Evolutionary conservation across 2,888 invertebrate genomes (phyloP), one percentile per base, ranked within the genome.

Genomic region (Spodoptera picta): DNA sequence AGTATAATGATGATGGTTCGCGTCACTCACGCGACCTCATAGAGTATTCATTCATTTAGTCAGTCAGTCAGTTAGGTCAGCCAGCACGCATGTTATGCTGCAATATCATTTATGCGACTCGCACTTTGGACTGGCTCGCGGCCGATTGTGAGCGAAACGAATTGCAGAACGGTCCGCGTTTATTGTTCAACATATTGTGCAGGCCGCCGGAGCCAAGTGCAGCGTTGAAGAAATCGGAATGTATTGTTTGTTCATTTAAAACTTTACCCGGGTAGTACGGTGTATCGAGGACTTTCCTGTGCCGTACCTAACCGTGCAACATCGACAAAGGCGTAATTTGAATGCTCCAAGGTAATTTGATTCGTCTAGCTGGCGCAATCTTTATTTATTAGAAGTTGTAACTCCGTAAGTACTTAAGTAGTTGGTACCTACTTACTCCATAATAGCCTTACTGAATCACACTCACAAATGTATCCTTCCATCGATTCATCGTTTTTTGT

Each of bases 1-100:
- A 85, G 79, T 82, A 77, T 78, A 83, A 82, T 80, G 82, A 84
- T 85, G 78, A 82, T 79, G 51, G 64, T 36, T 67, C 53, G 59
- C 80, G 79, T 83, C 83, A 83, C 69, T 75, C 67, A 67, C 70
- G 65, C 77, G 73, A 73, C 58, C 76, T 77, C 76, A 79, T 79
- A 75, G 66, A 72, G 58, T 77, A 73, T 77, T 77, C 82, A 83
- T 83, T 83, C 83, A 83, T 78, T 76, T 77, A 75, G 71, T 75
- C n/a, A n/a, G n/a, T n/a, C n/a, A n/a, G n/a, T n/a, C n/a, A 60
- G 69, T 77, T n/a, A n/a, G 65, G 72, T 54, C 69, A 65, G 56
- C 31, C 62, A 53, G 61, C 54, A 72, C 69, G 67, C 64, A 65
- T 65, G 60, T 47, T 68, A 63, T 54, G 66, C 65, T 61, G 59